Evolutionary conservation across 2,113 vertebrate genomes (phyloP).

Genomic region (Porphyrio hochstetteri): DNA sequence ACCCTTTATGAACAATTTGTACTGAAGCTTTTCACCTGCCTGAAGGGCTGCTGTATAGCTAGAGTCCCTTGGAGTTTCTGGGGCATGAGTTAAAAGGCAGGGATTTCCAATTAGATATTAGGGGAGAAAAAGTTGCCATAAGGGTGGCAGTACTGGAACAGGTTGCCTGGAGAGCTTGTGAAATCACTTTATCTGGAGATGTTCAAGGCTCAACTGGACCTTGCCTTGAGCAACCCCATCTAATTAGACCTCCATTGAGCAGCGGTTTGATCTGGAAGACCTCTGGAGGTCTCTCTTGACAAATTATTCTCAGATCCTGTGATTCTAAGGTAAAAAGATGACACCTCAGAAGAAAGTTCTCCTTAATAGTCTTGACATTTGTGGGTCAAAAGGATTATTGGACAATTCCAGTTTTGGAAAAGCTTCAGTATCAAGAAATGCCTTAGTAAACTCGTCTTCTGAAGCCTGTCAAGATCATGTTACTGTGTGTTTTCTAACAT

Average conservation of each 20-base stretch:
- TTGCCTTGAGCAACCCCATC: neutral
- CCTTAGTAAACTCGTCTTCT: neutral
- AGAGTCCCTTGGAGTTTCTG: neutral
- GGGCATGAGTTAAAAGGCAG: neutral
- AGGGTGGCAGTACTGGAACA: neutral
- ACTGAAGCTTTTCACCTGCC: neutral
- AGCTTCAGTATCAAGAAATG: neutral
- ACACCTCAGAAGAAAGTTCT: neutral
- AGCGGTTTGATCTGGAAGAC: neutral
- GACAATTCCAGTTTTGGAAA: neutral
- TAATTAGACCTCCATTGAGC: neutral
- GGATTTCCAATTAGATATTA: neutral
- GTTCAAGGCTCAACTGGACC: neutral
- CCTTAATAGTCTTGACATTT: neutral
- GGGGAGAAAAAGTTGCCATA: neutral
- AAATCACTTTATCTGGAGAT: neutral
- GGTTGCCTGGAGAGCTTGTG: neutral
- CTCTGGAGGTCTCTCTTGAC: neutral
- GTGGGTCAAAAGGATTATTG: neutral
- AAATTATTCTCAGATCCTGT: neutral
- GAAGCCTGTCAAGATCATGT: neutral
- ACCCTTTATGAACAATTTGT: neutral
- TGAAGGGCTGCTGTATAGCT: neutral
- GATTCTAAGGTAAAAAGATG: neutral
- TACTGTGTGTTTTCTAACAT: neutral